These are phyloP conservation scores for Gastrophysa polygoni DNA, from an alignment of 2,888 invertebrate species.

Conservation along the genomic window DNA sequence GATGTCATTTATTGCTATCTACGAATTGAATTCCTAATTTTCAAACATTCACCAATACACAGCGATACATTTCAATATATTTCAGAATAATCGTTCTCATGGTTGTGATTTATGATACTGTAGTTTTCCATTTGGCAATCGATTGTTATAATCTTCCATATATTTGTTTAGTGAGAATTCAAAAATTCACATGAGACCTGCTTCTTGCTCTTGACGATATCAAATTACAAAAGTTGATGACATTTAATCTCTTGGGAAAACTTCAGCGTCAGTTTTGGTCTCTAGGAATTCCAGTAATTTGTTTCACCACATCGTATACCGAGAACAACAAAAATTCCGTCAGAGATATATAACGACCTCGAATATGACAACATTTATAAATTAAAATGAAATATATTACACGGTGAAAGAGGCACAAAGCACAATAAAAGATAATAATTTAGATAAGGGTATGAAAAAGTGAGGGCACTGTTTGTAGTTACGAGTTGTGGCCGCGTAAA, in stretches of 20 bases:
- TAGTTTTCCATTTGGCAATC: no score
- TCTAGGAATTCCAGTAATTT: conserved; percentile 14
- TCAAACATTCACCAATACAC: no score
- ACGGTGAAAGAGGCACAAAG: conserved; percentile 41
- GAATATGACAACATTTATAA: conserved; percentile 36
- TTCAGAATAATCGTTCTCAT: no score
- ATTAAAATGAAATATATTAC: conserved; percentile 41
- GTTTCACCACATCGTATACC: conserved; percentile 18
- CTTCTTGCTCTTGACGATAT: neutral
- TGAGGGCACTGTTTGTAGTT: conserved; percentile 31
- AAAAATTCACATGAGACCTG: no score
- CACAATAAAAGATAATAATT: conserved; percentile 44
- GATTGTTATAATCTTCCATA: no score
- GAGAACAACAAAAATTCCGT: conserved; percentile 18
- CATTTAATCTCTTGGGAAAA: neutral
- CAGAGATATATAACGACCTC: conserved; percentile 19
- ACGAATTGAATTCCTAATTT: no score
- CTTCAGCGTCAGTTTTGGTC: conserved; percentile 2
- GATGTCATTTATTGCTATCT: no score
- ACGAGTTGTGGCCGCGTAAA: conserved; percentile 36
- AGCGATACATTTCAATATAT: no score
- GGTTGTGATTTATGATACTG: no score
- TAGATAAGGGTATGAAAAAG: conserved; percentile 40
- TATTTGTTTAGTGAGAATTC: no score
- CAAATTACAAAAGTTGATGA: neutral